phyloP scores from a whole-genome alignment of 1,140 invertebrate genomes.

The Eupeodes corollae region DNA sequence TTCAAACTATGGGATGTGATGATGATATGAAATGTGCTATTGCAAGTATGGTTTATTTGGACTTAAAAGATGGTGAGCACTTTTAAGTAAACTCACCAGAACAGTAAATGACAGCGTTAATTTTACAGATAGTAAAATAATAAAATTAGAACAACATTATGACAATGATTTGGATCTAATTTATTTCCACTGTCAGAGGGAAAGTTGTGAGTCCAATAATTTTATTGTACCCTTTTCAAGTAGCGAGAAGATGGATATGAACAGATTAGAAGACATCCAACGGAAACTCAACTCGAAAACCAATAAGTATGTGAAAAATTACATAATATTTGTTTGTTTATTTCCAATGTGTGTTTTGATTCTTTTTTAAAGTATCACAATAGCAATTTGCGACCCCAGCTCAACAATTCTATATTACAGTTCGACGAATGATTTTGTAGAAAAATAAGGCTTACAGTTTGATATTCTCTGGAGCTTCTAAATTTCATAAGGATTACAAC shows the following conservation, averaged over 20 bases:
- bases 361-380: constrained; percentile 1
- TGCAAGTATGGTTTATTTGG: constrained; percentile 14
- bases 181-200: constrained; percentile 13
- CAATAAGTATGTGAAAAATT: constrained; percentile 1
- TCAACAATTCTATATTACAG: constrained; percentile 24
- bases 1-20: constrained; percentile 3
- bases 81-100: too few relatives aligned
- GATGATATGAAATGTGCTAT: constrained; percentile 10
- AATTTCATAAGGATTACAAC: background rate
- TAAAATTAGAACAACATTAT: constrained; percentile 5
- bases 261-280: constrained; percentile 10
- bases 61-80: constrained; percentile 15
- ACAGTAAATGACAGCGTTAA: too few relatives aligned
- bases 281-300: constrained; percentile 4
- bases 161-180: constrained; percentile 11
- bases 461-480: background rate
- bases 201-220: background rate
- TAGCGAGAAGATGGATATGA: constrained; percentile 15
- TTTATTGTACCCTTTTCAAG: constrained; percentile 12
- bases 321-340: background rate
- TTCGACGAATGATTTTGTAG: constrained; percentile 9
- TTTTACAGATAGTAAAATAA: constrained; percentile 7
- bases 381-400: constrained; percentile 22
- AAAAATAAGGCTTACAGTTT: constrained; percentile 4
- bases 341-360: too few relatives aligned